These are phyloP conservation scores for Yponomeuta evonymella DNA, from an alignment of 2,888 invertebrate genomes.

Conservation along the genomic window DNA sequence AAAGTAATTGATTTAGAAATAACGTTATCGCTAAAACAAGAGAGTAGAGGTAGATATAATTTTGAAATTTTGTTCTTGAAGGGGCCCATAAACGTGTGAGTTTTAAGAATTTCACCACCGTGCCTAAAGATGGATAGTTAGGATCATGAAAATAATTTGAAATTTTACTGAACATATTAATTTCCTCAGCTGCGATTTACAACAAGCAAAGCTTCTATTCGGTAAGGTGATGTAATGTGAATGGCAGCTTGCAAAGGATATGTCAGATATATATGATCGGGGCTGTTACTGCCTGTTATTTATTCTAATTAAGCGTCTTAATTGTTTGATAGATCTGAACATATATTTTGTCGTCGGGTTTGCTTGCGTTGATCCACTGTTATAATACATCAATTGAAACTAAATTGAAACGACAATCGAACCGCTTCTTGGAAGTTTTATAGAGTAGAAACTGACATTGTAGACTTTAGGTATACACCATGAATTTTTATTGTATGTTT, in stretches of 20 bases:
- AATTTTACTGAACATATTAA: neutral
- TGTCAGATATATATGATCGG: neutral
- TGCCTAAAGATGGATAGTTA: neutral
- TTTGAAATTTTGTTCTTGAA: neutral
- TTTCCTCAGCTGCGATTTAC: too few species aligned
- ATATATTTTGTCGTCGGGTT: neutral
- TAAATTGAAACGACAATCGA: too few species aligned
- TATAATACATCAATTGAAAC: too few species aligned
- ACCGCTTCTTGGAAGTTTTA: too few species aligned
- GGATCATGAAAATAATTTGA: neutral
- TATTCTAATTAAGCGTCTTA: neutral
- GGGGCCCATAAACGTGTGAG: neutral
- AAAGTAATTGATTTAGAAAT: neutral
- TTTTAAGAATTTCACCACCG: neutral
- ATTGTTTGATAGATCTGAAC: neutral
- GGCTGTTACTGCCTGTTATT: neutral
- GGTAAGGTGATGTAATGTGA: neutral
- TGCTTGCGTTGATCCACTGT: neutral
- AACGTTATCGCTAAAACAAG: neutral
- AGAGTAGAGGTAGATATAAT: neutral
- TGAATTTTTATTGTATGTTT: too few species aligned
- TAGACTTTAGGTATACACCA: too few species aligned
- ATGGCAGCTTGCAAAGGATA: neutral
- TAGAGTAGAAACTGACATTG: too few species aligned
- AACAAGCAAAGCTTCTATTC: too few species aligned